Evolutionary conservation across 2,113 vertebrate genomes (phyloP).

Genomic region (Ammodytes marinus): DNA sequence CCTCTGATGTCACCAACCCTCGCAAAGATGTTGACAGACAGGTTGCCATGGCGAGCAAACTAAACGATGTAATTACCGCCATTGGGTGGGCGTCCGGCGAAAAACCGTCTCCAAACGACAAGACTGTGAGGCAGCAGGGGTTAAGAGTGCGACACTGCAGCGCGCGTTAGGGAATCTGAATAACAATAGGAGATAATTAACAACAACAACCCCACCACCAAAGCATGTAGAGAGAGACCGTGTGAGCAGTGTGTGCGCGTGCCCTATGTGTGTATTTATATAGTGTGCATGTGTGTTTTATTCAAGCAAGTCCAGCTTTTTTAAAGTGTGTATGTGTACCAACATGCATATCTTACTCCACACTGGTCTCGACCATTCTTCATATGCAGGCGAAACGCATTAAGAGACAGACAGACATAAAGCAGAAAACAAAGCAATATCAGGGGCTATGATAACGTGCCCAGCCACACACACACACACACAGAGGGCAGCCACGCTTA

Average conservation of each 20-base stretch:
- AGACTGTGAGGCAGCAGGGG: constrained; percentile 73
- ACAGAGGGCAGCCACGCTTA: constrained; percentile 53
- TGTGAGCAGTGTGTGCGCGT: constrained; percentile 12
- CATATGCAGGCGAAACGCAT: constrained; percentile 33
- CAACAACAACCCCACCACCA: constrained; percentile 63
- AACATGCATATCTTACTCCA: neutral
- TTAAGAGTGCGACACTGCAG: constrained; percentile 78
- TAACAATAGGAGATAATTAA: constrained; percentile 84
- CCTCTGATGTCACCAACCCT: constrained; percentile 40
- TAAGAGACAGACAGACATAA: constrained; percentile 30
- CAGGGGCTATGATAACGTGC: constrained; percentile 41
- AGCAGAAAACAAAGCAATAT: constrained; percentile 50
- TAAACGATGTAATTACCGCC: constrained; percentile 82
- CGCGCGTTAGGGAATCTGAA: constrained; percentile 79
- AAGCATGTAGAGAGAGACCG: constrained; percentile 37
- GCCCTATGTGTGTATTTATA: constrained; percentile 44
- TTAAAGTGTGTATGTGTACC: neutral
- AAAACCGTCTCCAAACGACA: constrained; percentile 66
- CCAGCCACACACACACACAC: constrained; percentile 16
- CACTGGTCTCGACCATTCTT: constrained; percentile 18
- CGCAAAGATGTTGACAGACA: constrained; percentile 72
- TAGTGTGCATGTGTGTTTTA: constrained; percentile 38
- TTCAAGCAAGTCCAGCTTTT: constrained; percentile 27
- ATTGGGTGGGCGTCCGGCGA: constrained; percentile 75
- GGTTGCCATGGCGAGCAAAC: constrained; percentile 80